Evolutionary conservation across 2,113 vertebrate genomes (phyloP), one percentile per base, ranked within the genome.

Genomic region (Actenoides hombroni): DNA sequence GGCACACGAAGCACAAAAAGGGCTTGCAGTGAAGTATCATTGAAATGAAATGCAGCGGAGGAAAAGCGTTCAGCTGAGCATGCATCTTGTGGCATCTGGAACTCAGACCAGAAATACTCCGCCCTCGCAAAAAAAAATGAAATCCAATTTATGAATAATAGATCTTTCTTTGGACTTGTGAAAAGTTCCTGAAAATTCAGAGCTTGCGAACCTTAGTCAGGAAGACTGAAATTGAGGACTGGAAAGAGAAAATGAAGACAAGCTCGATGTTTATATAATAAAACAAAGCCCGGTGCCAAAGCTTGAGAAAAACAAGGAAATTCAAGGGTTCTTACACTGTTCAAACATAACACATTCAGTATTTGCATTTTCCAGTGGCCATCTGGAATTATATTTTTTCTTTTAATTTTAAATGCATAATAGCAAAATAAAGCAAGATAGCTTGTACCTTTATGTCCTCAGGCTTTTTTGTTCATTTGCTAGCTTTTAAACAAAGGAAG

Each of bases 371-470:
- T 83, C 65, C 86, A 84, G 60, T 48, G 77, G 57, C 79, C 75
- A 90, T 39, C 54, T 90, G 83, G 67, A 86, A 59, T 60, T 48
- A 49, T 53, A 2, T 46, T 76, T 59, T 26, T 77, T 53, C 26
- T 73, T 59, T 68, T 92, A 65, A 92, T 75, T 94, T 95, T 49
- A 96, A 94, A 88, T 10, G 71, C 40, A 10, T 85, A 49, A n/a
- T 67, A 25, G 37, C 40, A 74, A 78, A 90, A 7, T 57, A 91
- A 94, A 95, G 63, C 40, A 83, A 68, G 46, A 93, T 28, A 49
- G 31, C 69, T 78, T 86, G 67, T 83, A 87, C 60, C 29, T 65
- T 68, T 37, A 18, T 16, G 31, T 70, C 91, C 75, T 87, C 48
- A 24, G 63, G 87, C 76, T 75, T 94, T 84, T 91, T 56, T 84